Percentiles rank a stretch among this genome's conserved stretches.
These are phyloP conservation scores for Halocaridina rubra DNA, from an alignment of 2,888 invertebrate species.

Conservation along the genomic window DNA sequence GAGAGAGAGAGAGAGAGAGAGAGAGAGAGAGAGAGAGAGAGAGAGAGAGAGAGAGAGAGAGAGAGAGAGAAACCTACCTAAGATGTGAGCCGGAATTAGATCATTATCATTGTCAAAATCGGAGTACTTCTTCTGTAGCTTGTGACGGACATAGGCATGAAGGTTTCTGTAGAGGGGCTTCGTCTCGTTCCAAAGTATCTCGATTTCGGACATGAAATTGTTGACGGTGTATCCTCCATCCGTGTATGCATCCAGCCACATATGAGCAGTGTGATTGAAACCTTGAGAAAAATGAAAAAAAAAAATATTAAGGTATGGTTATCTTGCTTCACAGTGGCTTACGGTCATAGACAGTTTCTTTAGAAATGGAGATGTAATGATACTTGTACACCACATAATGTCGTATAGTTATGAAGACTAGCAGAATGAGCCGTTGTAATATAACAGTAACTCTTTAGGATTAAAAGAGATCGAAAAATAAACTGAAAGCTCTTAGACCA, in stretches of 20 bases:
- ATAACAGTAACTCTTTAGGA: too few species aligned
- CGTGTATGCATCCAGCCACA: slow-evolving; percentile 77
- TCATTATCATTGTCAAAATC: slow-evolving; percentile 71
- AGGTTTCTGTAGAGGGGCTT: slow-evolving; percentile 84
- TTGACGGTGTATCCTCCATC: slow-evolving; percentile 75
- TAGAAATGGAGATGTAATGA: too few species aligned
- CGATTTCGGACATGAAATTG: slow-evolving; percentile 78
- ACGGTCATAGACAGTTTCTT: too few species aligned
- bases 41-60: neutral
- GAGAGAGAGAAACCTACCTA: slow-evolving; percentile 72
- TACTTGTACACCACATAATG: too few species aligned
- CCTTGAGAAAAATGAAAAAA: slow-evolving; percentile 70
- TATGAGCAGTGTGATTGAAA: slow-evolving; percentile 77
- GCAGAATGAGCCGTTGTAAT: too few species aligned
- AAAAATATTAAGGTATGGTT: too few species aligned
- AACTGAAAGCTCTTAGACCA: too few species aligned
- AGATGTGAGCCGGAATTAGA: slow-evolving; percentile 85
- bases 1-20: neutral
- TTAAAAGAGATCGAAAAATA: too few species aligned
- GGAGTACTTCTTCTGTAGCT: slow-evolving; percentile 75
- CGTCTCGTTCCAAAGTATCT: slow-evolving; percentile 79
- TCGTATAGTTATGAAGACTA: too few species aligned
- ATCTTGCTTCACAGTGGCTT: too few species aligned
- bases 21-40: neutral
- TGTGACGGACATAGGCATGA: slow-evolving; percentile 83